Percentiles rank a stretch among this genome's conserved stretches.
phyloP scores from a whole-genome alignment of 1,140 invertebrate species.

The Brachionus rotundiformis region DNA sequence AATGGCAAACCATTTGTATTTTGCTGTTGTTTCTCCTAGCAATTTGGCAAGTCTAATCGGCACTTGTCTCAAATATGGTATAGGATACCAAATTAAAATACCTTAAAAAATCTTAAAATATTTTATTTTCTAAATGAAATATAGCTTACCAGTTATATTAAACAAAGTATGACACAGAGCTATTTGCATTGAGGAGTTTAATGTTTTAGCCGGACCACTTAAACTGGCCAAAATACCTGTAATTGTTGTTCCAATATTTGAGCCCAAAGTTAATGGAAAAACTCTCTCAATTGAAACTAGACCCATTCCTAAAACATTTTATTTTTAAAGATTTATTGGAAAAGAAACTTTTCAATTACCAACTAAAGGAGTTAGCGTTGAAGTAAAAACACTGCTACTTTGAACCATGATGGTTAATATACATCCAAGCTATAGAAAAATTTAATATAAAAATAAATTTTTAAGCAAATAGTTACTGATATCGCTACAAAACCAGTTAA shows the following conservation, averaged over 20 bases:
- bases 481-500: conserved; percentile 69
- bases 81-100: conserved; percentile 69
- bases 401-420: conserved; percentile 70
- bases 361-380: conserved; percentile 70
- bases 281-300: conserved; percentile 69
- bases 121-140: not conserved
- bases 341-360: conserved; percentile 68
- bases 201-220: conserved; percentile 60
- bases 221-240: conserved; percentile 68
- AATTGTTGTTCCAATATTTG: conserved; percentile 71
- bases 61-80: conserved; percentile 67
- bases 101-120: not conserved
- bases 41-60: conserved; percentile 68
- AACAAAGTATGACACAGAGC: conserved; percentile 71
- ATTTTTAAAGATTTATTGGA: conserved; percentile 70
- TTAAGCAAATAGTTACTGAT: not conserved
- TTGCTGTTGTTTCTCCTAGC: conserved; percentile 67
- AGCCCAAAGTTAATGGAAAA: conserved; percentile 70
- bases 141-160: conserved; percentile 67
- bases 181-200: conserved; percentile 67
- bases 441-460: not conserved
- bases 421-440: conserved; percentile 64
- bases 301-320: conserved; percentile 60
- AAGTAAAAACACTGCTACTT: conserved; percentile 71
- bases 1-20: conserved; percentile 69